Base-by-base conservation (phyloP, 2,888 invertebrate genomes). In the Acleris cristana region DNA sequence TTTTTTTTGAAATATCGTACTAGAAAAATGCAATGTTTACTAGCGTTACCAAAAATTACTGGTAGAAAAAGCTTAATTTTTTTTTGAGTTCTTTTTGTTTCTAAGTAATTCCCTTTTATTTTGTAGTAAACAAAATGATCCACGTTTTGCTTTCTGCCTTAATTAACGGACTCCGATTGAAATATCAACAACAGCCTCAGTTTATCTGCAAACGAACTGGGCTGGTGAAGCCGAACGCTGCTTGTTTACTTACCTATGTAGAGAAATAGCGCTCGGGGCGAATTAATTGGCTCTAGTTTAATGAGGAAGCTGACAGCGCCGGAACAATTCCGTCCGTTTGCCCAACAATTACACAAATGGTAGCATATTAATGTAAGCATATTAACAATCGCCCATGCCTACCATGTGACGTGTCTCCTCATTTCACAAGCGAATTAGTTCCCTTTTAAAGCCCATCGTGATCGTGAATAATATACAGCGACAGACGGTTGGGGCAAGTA, bases 281-380 rank as follows among this genome's bases (percentile, higher is more conserved):
- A 73, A 79, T 83, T 92, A 92, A 92, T 92, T 92, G 91, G 86
- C 76, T 73, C 84, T 74, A 74, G 79, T 72, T 81, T 92, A 92
- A 92, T 92, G 92, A 92, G 92, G 92, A 92, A 85, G 88, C 90
- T 84, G 88, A 86, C 90, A 82, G 79, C 84, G 82, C 87, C 91
- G 92, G 92, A 92, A 91, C 92, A 86, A 87, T 89, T 90, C 87
- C 81, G 85, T 86, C 80, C 79, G 85, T 89, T 90, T 87, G 85
- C 82, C 83, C 80, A 88, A 83, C 89, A 89, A 88, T 89, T 87
- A 86, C 75, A 76, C 82, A 73, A 56, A 56, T 56, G 48, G 16
- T 18, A 16, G 48, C 48, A 48, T 18, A 48, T 48, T 48, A 48
- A 48, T 18, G 8, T 48, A 8, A 48, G 18, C 18, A 48, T 48